Evolutionary conservation across 2,888 invertebrate genomes (phyloP), one percentile per base, ranked within the genome.

Genomic region (Schizotus pectinicornis): DNA sequence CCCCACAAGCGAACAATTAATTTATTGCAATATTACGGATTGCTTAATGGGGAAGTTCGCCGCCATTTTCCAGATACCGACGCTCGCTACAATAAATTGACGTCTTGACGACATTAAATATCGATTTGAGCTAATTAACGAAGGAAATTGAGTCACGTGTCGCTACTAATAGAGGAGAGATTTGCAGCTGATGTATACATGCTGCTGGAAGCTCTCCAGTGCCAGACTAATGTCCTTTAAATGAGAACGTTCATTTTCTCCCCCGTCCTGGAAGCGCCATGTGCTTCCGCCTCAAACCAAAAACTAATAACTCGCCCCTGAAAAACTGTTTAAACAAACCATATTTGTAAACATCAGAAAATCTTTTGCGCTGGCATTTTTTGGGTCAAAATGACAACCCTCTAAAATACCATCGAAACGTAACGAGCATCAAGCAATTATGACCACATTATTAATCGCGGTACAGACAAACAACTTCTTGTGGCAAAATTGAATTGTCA

Each of bases 141-240:
- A 32, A 42, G 42, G 12, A 42, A 42, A 42, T 42, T 42, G 42
- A 42, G 42, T 42, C 42, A 42, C 42, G 42, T 42, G 12, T 31
- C 42, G 31, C 6, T 8, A 12, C 12, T 42, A 42, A 42, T 42
- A 42, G 9, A 22, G 12, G 31, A 42, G 42, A 42, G 42, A 42
- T 42, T 42, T 42, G 42, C 32, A 31, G 42, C 8, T 42, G 12
- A 42, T 42, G 30, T 42, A 42, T 42, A 42, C 30, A 42, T 22
- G 30, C 30, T 42, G 31, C 22, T 7, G 31, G 7, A 2, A 6
- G 8, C 12, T 5, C 30, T 39, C 6, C 6, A 14, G 3, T 9
- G 31, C 14, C 8, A 6, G 22, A 31, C n/a, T 9, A 31, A 30
- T 13, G 13, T 39, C n/a, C 39, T 11, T 35, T 11, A 35, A 35